Evolutionary conservation across 2,888 invertebrate species (phyloP).

Genomic region (Linhomoeus sp.): DNA sequence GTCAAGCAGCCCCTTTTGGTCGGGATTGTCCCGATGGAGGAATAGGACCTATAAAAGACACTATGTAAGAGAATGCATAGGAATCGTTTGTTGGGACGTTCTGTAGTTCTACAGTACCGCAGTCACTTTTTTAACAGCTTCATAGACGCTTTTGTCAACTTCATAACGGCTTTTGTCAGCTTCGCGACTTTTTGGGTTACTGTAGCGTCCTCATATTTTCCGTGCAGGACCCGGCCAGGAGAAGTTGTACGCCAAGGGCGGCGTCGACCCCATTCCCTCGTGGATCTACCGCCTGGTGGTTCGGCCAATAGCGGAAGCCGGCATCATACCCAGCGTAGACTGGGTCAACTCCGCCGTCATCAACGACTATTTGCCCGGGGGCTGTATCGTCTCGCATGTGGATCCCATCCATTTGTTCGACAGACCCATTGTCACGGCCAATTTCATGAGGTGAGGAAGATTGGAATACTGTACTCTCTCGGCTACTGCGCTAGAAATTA

Average conservation of each 20-base stretch:
- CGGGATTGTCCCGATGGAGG: too few relatives aligned
- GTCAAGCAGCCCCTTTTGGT: too few relatives aligned
- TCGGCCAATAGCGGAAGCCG: conserved; percentile 33
- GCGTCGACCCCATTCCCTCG: conserved; percentile 36
- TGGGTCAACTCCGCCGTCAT: conserved; percentile 30
- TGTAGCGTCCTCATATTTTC: too few relatives aligned
- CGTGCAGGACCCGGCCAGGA: conserved; percentile 30
- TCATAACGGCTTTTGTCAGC: too few relatives aligned
- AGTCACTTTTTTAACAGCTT: too few relatives aligned
- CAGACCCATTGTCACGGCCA: conserved; percentile 35
- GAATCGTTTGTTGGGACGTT: too few relatives aligned
- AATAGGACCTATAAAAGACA: too few relatives aligned
- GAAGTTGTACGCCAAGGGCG: conserved; percentile 34
- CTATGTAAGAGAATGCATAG: too few relatives aligned
- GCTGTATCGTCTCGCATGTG: conserved; percentile 39
- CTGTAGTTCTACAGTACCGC: too few relatives aligned
- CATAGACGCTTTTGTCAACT: too few relatives aligned
- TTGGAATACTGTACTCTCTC: neutral
- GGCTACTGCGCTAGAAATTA: too few relatives aligned
- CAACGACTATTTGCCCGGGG: conserved; percentile 38
- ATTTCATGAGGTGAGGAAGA: conserved; percentile 4
- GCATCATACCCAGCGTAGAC: conserved; percentile 28
- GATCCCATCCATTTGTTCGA: conserved; percentile 40
- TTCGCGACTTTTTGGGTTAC: too few relatives aligned
- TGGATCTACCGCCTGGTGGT: conserved; percentile 36